phyloP scores from a whole-genome alignment of 2,797 vertebrate genomes.

The Channallabes apus region DNA sequence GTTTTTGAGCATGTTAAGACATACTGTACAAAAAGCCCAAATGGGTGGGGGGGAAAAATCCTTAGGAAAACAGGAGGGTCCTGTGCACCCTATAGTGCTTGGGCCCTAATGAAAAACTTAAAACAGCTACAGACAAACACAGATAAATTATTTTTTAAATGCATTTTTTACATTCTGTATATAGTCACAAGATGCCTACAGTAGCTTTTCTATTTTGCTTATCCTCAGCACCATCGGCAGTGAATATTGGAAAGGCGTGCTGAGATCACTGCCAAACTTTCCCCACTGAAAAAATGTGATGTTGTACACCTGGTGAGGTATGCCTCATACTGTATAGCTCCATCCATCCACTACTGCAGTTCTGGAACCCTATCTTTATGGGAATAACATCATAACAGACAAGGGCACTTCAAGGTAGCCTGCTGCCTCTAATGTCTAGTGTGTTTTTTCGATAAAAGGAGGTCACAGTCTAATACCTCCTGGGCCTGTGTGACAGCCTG shows the following conservation, averaged over 20 bases:
- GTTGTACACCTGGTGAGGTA: not conserved
- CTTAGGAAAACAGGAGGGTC: no score
- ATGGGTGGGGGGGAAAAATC: no score
- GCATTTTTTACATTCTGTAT: not conserved
- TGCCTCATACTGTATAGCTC: not conserved
- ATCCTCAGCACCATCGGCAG: not conserved
- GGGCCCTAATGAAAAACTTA: not conserved
- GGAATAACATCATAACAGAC: not conserved
- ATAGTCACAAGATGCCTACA: no score
- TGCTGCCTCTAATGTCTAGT: slow-evolving; percentile 1
- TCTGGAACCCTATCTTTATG: not conserved
- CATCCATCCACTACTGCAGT: not conserved
- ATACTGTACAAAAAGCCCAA: no score
- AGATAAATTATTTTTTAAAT: not conserved
- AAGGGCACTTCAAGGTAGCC: slow-evolving; percentile 7
- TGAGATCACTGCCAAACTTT: not conserved
- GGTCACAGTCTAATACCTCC: not conserved
- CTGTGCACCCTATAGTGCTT: no score
- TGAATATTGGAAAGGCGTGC: not conserved
- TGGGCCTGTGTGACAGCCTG: slow-evolving; percentile 6
- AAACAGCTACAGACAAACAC: not conserved
- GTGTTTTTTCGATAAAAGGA: not conserved
- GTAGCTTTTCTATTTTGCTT: not conserved
- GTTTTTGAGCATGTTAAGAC: no score
- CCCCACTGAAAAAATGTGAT: not conserved